These are phyloP conservation scores for Scyliorhinus canicula DNA, from an alignment of 2,797 vertebrate species.

Conservation along the genomic window DNA sequence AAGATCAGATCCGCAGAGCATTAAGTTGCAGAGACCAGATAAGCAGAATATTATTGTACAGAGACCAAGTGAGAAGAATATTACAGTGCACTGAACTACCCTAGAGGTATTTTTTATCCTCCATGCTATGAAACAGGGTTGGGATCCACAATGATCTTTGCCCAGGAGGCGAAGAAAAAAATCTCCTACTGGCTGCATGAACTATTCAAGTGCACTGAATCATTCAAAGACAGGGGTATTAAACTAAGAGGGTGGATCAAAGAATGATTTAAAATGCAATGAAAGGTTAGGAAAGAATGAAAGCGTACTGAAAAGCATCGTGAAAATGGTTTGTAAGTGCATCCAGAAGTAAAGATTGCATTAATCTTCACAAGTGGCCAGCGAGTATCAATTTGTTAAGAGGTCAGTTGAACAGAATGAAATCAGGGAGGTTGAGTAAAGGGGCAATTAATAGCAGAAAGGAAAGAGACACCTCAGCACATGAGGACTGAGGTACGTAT, in stretches of 20 bases:
- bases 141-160: neutral
- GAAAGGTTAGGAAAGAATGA: neutral
- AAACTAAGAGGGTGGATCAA: neutral
- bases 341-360: neutral
- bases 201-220: neutral
- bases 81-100: neutral
- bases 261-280: neutral
- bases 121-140: neutral
- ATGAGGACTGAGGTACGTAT: neutral
- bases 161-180: neutral
- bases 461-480: neutral
- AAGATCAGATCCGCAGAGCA: neutral
- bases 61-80: neutral
- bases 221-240: neutral
- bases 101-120: neutral
- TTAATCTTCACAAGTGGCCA: neutral
- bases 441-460: neutral
- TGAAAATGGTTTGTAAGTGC: neutral
- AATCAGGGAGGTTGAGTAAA: neutral
- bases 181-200: neutral
- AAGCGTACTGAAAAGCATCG: neutral
- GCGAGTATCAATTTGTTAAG: neutral
- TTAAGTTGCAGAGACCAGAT: neutral
- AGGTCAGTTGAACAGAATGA: neutral
- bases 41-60: neutral